phyloP scores from a whole-genome alignment of 1,140 invertebrate genomes.

The Atta texana region DNA sequence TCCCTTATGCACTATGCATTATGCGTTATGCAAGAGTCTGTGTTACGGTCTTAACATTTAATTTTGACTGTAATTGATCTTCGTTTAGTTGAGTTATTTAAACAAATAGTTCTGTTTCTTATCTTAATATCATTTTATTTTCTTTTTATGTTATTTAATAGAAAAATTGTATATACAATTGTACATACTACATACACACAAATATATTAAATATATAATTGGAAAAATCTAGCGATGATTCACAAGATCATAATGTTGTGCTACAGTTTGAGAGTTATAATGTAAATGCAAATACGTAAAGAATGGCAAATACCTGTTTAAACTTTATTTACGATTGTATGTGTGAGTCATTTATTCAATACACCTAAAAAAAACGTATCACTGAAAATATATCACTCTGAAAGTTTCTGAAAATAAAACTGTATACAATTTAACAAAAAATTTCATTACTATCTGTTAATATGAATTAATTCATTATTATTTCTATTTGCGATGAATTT shows the following conservation, averaged over 20 bases:
- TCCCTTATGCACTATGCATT: no score
- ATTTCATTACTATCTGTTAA: background rate
- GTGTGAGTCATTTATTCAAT: background rate
- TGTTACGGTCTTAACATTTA: no score
- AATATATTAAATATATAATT: background rate
- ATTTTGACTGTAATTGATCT: no score
- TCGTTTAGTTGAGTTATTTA: no score
- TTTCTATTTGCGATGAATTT: background rate
- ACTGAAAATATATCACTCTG: background rate
- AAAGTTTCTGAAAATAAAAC: background rate
- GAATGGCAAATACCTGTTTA: background rate
- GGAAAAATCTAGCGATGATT: background rate
- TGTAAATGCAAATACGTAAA: background rate
- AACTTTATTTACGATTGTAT: background rate
- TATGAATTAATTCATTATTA: slow-evolving; percentile 4
- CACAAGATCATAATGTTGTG: background rate
- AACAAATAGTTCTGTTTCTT: no score
- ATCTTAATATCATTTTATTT: no score
- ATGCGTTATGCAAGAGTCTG: no score
- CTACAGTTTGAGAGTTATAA: slow-evolving; percentile 10
- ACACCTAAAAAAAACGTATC: no score
- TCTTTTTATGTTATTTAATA: no score
- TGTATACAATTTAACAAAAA: slow-evolving; percentile 4
- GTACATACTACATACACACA: background rate
- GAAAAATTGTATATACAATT: no score